Percentiles rank a stretch among this genome's conserved stretches.
Evolutionary conservation across 1,140 invertebrate species (phyloP).

Genomic region (Atta texana): DNA sequence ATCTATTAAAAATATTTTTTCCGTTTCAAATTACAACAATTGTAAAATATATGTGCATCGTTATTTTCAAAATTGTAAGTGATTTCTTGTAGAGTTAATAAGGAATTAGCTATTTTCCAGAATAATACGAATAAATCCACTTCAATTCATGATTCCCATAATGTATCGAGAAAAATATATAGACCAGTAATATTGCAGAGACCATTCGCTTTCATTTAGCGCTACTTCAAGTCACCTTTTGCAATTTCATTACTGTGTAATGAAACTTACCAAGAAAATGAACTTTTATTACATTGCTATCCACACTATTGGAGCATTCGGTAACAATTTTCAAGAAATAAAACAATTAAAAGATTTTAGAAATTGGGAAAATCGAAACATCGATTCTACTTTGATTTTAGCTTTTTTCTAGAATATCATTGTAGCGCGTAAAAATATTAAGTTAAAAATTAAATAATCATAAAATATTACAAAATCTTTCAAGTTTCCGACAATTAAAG

Average conservation of each 20-base stretch:
- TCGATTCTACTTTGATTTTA: neutral
- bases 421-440: no score
- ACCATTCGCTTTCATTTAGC: slow-evolving; percentile 29
- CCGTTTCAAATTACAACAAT: neutral
- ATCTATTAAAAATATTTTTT: neutral
- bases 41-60: neutral
- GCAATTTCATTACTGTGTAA: slow-evolving; percentile 16
- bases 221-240: neutral
- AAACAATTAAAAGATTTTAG: neutral
- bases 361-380: neutral
- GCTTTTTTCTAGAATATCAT: no score
- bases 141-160: neutral
- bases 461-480: no score
- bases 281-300: slow-evolving; percentile 33
- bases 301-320: neutral
- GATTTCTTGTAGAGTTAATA: neutral
- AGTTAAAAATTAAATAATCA: no score
- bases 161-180: neutral
- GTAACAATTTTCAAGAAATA: neutral
- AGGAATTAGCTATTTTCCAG: neutral
- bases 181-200: neutral
- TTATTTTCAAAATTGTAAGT: neutral
- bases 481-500: no score
- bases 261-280: neutral
- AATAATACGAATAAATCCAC: neutral